phyloP scores from a whole-genome alignment of 2,113 vertebrate genomes.

The Clupea harengus region DNA sequence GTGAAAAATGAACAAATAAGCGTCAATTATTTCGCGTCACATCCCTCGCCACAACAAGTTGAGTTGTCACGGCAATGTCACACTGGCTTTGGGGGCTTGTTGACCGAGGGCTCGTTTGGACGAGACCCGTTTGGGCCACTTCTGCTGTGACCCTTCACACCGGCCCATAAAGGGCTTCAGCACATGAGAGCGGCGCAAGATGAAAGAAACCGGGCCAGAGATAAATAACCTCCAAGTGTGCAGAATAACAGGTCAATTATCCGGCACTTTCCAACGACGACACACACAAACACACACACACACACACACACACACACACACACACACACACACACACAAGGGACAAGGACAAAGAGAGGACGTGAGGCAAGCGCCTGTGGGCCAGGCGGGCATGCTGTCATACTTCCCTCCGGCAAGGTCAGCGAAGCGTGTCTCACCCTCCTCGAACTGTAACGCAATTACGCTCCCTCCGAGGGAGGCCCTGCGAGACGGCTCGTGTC shows the following conservation, averaged over 20 bases:
- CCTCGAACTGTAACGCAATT: neutral
- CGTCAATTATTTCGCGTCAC: neutral
- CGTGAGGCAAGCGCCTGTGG: conserved; percentile 28
- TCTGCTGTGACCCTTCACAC: neutral
- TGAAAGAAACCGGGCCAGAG: conserved; percentile 40
- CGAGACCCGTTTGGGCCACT: neutral
- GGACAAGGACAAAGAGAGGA: conserved; percentile 31
- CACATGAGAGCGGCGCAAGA: conserved; percentile 32
- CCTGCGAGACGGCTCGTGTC: neutral
- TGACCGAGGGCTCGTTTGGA: neutral
- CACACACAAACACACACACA: neutral
- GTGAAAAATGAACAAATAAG: neutral
- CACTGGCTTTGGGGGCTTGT: neutral
- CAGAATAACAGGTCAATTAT: conserved; percentile 36
- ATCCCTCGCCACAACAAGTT: neutral
- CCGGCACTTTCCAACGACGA: neutral
- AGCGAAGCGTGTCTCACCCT: conserved; percentile 26
- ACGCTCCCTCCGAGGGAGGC: neutral
- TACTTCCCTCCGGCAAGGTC: conserved; percentile 44
- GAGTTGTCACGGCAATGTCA: neutral
- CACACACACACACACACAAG: conserved; percentile 23
- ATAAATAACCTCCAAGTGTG: conserved; percentile 43
- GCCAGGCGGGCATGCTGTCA: conserved; percentile 30
- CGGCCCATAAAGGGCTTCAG: conserved; percentile 30
- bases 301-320: conserved; percentile 17